Percentiles rank a stretch among this genome's conserved stretches.
Evolutionary conservation across 2,797 vertebrate species (phyloP).

Genomic region (Threskiornis aethiopicus): DNA sequence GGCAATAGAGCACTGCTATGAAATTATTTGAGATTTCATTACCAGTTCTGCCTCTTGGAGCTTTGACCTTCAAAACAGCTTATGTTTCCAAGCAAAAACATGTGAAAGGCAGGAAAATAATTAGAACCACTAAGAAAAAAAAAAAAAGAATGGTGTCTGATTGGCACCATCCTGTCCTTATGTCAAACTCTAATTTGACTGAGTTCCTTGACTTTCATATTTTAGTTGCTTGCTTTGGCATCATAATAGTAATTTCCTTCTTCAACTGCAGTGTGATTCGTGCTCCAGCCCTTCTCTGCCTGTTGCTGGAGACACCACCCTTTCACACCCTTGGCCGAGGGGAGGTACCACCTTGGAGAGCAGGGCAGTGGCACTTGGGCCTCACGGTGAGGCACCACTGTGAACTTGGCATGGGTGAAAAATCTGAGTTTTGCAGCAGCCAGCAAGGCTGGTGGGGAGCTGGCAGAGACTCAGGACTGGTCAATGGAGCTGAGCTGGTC

Average conservation of each 20-base stretch:
- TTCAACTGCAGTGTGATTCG: neutral
- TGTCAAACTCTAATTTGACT: neutral
- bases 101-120: neutral
- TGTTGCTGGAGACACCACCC: neutral
- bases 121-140: neutral
- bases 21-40: neutral
- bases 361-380: neutral
- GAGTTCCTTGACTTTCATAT: neutral
- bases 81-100: neutral
- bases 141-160: neutral
- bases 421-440: neutral
- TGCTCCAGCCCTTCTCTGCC: neutral
- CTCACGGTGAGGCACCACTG: rapidly evolving
- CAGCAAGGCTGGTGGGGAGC: neutral
- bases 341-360: neutral
- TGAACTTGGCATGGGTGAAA: neutral
- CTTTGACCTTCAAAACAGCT: neutral
- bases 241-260: neutral
- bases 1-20: neutral
- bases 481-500: neutral
- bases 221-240: slow-evolving; percentile 22
- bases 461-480: neutral
- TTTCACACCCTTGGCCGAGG: neutral
- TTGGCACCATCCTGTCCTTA: neutral
- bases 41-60: neutral